These are phyloP conservation scores for Chiridota heheva DNA, from an alignment of 35 echinoderm and acorn worm species.

Conservation along the genomic window DNA sequence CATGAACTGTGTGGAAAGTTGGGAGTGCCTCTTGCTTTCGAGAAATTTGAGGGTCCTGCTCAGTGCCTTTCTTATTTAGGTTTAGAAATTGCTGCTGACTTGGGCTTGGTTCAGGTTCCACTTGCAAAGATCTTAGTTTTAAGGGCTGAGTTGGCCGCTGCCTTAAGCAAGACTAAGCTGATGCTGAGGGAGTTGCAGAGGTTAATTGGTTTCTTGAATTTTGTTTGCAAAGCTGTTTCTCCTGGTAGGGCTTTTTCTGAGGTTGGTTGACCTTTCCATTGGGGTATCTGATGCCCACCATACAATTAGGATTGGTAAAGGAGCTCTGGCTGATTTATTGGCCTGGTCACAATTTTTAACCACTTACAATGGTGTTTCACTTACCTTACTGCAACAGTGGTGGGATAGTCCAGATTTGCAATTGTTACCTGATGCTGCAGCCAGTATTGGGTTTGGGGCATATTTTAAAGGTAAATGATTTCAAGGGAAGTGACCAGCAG, in stretches of 20 bases:
- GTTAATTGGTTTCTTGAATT: constrained; percentile 40
- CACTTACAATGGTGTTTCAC: constrained; percentile 17
- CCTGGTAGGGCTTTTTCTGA: constrained; percentile 44
- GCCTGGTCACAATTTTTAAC: background rate
- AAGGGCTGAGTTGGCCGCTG: background rate
- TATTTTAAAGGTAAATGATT: constrained; percentile 35
- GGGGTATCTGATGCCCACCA: constrained; percentile 5
- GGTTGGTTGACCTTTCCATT: constrained; percentile 34
- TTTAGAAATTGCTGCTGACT: constrained; percentile 21
- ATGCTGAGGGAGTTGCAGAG: constrained; percentile 39
- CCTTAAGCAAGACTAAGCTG: background rate
- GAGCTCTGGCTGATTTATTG: background rate
- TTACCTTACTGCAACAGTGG: background rate
- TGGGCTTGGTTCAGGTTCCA: constrained; percentile 16
- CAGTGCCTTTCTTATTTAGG: constrained; percentile 2
- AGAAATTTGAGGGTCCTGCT: constrained; percentile 46
- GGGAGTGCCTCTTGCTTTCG: constrained; percentile 30
- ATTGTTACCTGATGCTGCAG: constrained; percentile 27
- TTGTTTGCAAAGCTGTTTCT: constrained; percentile 45
- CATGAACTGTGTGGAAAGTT: constrained; percentile 25
- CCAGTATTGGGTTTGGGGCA: constrained; percentile 11
- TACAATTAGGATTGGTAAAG: constrained; percentile 16
- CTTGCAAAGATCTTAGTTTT: constrained; percentile 10
- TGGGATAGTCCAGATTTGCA: background rate
- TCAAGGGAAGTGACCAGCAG: background rate